Conservation (phyloP, 2,888 invertebrate genomes). For the Acrocyrtus sp. region DNA sequence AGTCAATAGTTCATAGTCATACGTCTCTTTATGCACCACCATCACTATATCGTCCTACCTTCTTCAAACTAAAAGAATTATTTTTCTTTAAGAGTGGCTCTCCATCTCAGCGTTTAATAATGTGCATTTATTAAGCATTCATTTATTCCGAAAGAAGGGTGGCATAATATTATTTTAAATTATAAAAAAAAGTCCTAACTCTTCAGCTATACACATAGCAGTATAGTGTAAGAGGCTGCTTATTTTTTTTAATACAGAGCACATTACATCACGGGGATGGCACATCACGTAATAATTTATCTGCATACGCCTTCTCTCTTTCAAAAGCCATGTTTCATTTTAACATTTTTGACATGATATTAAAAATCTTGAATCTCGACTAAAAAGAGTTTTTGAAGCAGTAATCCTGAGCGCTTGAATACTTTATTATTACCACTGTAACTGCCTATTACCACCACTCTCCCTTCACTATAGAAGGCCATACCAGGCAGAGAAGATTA, state of each 20-base stretch:
- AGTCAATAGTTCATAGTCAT: not conserved
- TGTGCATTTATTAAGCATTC: no score
- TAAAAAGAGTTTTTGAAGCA: constrained; percentile 21
- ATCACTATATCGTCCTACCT: not conserved
- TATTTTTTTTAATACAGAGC: not conserved
- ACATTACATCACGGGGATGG: constrained; percentile 35
- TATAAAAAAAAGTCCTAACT: no score
- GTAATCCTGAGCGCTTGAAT: constrained; percentile 37
- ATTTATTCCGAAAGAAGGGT: no score
- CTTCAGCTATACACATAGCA: no score
- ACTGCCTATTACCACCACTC: no score
- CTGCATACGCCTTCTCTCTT: constrained; percentile 44
- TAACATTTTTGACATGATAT: constrained; percentile 47
- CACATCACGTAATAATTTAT: constrained; percentile 46
- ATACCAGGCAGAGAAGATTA: no score
- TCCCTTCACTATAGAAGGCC: no score
- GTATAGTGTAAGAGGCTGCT: not conserved
- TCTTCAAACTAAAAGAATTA: not conserved
- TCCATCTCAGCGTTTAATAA: no score
- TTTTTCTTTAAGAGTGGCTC: constrained; percentile 11
- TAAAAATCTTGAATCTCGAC: constrained; percentile 46
- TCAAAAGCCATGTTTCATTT: constrained; percentile 45
- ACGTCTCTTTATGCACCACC: no score
- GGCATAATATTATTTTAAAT: constrained; percentile 28
- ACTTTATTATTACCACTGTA: constrained; percentile 21